phyloP scores from a whole-genome alignment of 2,113 vertebrate species.

The Castor canadensis region DNA sequence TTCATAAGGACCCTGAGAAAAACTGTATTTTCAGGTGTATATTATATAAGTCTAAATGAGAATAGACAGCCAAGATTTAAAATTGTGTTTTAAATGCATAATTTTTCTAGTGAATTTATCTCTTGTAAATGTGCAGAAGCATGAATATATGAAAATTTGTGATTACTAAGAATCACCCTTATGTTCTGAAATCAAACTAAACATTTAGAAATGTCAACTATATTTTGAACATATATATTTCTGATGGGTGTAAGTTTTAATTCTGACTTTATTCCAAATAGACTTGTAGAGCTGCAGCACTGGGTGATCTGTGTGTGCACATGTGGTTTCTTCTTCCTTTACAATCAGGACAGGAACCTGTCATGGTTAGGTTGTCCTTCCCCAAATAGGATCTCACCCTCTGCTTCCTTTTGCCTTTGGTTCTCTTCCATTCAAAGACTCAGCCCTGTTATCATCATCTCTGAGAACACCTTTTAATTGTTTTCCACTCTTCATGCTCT shows the following conservation, averaged over 20 bases:
- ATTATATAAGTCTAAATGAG: neutral
- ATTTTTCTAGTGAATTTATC: neutral
- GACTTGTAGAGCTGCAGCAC: neutral
- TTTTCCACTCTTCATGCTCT: neutral
- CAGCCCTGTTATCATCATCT: neutral
- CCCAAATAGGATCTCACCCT: neutral
- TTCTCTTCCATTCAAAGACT: neutral
- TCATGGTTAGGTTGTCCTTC: rapidly evolving
- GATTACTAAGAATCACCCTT: neutral
- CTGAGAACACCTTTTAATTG: neutral
- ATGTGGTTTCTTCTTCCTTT: neutral
- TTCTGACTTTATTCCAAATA: neutral
- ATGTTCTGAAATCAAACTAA: neutral
- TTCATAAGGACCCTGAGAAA: neutral
- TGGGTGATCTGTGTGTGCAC: neutral
- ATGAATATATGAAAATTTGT: neutral
- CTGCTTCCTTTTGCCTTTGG: neutral
- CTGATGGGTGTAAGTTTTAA: neutral
- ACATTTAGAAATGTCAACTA: neutral
- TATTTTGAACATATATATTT: neutral
- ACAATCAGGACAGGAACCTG: neutral
- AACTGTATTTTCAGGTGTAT: neutral
- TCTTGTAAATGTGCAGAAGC: neutral
- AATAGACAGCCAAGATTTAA: neutral
- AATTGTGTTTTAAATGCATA: neutral